Evolutionary conservation across 2,888 invertebrate genomes (phyloP).

Genomic region (Disparrhopalites patrizii): DNA sequence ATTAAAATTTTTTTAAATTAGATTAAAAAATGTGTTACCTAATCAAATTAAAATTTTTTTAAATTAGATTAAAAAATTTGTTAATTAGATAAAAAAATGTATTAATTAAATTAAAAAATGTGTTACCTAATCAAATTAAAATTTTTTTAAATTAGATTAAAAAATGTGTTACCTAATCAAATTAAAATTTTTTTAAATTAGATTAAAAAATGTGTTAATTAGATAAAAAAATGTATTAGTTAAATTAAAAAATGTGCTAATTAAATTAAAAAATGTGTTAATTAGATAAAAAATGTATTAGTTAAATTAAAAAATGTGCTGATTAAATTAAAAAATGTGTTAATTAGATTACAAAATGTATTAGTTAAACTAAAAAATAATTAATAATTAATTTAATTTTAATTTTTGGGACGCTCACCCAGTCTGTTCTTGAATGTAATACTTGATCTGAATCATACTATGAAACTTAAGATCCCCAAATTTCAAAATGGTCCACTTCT

Average conservation of each 20-base stretch:
- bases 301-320: no score
- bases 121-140: not conserved
- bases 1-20: not conserved
- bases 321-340: not conserved
- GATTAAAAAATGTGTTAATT: no score
- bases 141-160: not conserved
- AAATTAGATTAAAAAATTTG: no score
- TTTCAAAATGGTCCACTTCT: slow-evolving; percentile 12
- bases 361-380: no score
- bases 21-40: no score
- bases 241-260: not conserved
- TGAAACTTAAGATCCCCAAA: slow-evolving; percentile 16
- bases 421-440: slow-evolving; percentile 13
- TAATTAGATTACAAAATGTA: not conserved
- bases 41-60: not conserved
- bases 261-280: not conserved
- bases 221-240: no score
- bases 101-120: not conserved
- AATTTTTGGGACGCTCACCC: slow-evolving; percentile 2
- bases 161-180: not conserved
- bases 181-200: no score
- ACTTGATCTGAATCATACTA: slow-evolving; percentile 8
- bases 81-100: no score
- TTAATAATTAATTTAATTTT: no score
- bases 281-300: no score